Percentiles rank a stretch among this genome's conserved stretches.
Conservation (phyloP, 2,888 invertebrate species). For the Trichopria drosophilae region DNA sequence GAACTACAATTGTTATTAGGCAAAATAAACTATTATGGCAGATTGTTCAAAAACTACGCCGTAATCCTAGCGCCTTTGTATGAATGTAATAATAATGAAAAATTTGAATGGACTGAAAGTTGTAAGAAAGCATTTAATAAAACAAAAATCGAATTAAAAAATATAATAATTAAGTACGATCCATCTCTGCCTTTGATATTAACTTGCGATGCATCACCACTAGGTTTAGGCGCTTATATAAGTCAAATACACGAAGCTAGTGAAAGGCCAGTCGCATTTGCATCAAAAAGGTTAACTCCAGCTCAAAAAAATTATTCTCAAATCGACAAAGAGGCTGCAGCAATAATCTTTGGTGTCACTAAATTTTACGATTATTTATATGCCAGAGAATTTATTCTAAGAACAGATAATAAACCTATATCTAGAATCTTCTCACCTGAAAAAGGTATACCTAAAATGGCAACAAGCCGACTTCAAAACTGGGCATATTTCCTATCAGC, state of each 20-base stretch:
- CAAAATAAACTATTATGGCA: constrained; percentile 6
- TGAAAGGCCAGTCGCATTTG: too few relatives aligned
- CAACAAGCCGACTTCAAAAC: constrained; percentile 6
- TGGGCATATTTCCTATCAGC: constrained; percentile 4
- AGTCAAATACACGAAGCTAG: too few relatives aligned
- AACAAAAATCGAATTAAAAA: too few relatives aligned
- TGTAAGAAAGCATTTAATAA: too few relatives aligned
- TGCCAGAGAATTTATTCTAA: constrained; percentile 5
- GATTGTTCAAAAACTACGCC: not conserved
- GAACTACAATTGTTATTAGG: too few relatives aligned
- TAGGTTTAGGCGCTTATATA: too few relatives aligned
- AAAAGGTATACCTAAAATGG: constrained; percentile 7
- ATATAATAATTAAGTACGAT: too few relatives aligned
- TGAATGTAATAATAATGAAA: not conserved
- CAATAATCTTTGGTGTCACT: constrained; percentile 7
- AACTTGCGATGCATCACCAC: too few relatives aligned
- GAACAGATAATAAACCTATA: constrained; percentile 10
- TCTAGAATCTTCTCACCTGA: not conserved
- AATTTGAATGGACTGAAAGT: not conserved
- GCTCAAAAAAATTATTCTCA: constrained; percentile 6
- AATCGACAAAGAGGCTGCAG: constrained; percentile 11
- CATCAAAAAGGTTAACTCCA: not conserved
- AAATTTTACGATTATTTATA: constrained; percentile 15
- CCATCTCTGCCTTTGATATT: too few relatives aligned
- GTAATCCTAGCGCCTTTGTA: constrained; percentile 2